phyloP scores from a whole-genome alignment of 1,140 invertebrate genomes.

The Drosophila serrata region DNA sequence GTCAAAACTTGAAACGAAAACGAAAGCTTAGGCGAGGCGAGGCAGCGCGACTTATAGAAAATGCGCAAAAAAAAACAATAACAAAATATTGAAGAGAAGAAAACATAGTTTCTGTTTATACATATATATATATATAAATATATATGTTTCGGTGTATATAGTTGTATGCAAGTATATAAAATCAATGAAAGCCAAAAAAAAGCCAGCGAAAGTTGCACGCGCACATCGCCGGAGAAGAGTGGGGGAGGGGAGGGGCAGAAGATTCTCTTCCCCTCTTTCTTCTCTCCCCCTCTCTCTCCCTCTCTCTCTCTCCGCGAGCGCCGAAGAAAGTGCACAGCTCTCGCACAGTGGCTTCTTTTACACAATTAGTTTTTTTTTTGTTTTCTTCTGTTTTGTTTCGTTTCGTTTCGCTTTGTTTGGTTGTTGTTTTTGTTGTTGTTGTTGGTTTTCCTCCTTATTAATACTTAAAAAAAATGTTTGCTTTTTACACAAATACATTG shows the following conservation, averaged over 20 bases:
- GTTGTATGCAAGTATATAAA: conserved; percentile 26
- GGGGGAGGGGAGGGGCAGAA: not conserved
- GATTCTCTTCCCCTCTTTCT: conserved; percentile 29
- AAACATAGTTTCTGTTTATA: conserved; percentile 27
- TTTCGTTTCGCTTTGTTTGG: conserved; percentile 13
- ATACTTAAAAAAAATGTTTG: conserved; percentile 48
- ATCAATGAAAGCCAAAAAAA: conserved; percentile 49
- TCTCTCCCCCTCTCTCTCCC: conserved; percentile 25
- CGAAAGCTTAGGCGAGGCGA: conserved; percentile 54
- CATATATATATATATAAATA: conserved; percentile 2
- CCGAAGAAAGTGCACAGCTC: conserved; percentile 41
- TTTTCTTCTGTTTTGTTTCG: conserved; percentile 5
- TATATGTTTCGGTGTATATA: conserved; percentile 1
- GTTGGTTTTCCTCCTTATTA: conserved; percentile 15
- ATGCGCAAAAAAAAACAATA: conserved; percentile 10
- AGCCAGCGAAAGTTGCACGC: conserved; percentile 47
- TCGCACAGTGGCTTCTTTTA: conserved; percentile 35
- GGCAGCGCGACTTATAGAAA: conserved; percentile 40
- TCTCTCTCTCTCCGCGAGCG: conserved; percentile 6
- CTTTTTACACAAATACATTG: conserved; percentile 35
- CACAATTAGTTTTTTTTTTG: conserved; percentile 41
- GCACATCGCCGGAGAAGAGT: not conserved
- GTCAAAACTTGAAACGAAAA: conserved; percentile 27
- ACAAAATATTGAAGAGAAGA: conserved; percentile 5
- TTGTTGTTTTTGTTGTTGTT: conserved; percentile 12